Base-by-base conservation (phyloP, 2,113 vertebrate genomes). In the Chaetura pelagica region DNA sequence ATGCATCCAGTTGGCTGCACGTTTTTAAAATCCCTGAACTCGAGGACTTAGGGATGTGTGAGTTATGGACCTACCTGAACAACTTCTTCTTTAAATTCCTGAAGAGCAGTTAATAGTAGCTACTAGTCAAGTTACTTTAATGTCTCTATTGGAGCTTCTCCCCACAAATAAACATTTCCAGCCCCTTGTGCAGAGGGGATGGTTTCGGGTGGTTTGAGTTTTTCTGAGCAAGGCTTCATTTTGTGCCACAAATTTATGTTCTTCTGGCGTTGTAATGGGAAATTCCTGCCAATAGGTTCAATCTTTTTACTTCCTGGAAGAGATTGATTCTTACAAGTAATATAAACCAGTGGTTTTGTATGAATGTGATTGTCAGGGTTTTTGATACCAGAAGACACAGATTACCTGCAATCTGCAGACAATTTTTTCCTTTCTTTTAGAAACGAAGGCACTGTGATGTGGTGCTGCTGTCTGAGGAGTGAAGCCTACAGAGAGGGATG, bases 21-120 rank as follows among this genome's bases (percentile, higher is more conserved):
- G 1, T 40, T 84, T 35, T 71, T 46, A 29, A 34, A 1, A 52
- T 11, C 57, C 21, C 16, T 6, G 61, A 8, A n/a, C 38, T 77
- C 44, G 32, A 32, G 29, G 52, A 40, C 1, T 69, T 35, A 4
- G 0, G 2, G 18, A 6, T 4, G 0, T 1, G 23, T 0, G 35
- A 59, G 48, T 44, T 54, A 19, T 0, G 3, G 58, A 61, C 32
- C 51, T 38, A 4, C 69, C 34, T 8, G 8, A 90, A 30, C 9
- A 30, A 4, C 15, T 49, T 18, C 7, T 7, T 54, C 83, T 67
- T 62, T 42, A 30, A 48, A 51, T 63, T 52, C 32, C 46, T 22
- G 0, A 10, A 42, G 77, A 87, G 42, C 55, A 12, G 38, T 10
- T 66, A 42, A 2, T 22, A 1, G 40, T 35, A 40, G 64, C 35